phyloP scores from a whole-genome alignment of 1,140 invertebrate genomes.

The Penaeus japonicus region DNA sequence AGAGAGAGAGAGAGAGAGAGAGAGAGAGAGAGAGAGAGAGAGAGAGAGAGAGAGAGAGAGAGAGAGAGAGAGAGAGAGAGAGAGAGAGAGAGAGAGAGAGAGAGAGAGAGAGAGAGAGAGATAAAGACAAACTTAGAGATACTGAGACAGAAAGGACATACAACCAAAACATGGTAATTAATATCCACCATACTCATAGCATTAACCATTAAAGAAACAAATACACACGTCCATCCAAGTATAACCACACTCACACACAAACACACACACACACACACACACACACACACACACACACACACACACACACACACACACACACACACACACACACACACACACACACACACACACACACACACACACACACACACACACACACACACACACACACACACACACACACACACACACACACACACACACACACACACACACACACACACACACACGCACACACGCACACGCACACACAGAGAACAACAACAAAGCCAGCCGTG shows the following conservation, averaged over 20 bases:
- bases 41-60: neutral
- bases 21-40: neutral
- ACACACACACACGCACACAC: neutral
- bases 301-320: neutral
- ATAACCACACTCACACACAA: too few relatives aligned
- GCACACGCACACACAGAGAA: neutral
- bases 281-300: too few relatives aligned
- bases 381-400: too few relatives aligned
- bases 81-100: neutral
- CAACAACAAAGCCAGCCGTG: neutral
- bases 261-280: too few relatives aligned
- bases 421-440: neutral
- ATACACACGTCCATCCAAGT: too few relatives aligned
- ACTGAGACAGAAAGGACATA: neutral
- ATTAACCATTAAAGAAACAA: neutral
- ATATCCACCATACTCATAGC: neutral
- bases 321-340: neutral
- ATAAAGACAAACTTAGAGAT: neutral
- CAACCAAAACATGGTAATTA: neutral
- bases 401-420: too few relatives aligned
- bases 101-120: neutral
- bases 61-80: neutral
- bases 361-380: too few relatives aligned
- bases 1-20: too few relatives aligned
- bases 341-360: neutral